phyloP scores from a whole-genome alignment of 1,140 invertebrate genomes.

The Eriosoma lanigerum region DNA sequence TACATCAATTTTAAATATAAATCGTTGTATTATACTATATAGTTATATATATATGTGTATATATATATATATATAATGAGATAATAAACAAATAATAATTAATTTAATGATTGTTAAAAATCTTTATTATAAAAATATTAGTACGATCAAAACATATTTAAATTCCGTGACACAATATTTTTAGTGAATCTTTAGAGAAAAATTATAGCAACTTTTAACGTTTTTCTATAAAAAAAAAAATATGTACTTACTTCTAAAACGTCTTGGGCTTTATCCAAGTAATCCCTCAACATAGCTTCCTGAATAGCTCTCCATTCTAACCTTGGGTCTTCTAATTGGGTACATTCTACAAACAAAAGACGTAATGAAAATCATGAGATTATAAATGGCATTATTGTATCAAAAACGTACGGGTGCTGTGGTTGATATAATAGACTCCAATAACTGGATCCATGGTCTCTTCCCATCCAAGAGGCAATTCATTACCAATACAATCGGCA shows the following conservation, averaged over 20 bases:
- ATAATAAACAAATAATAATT: too few species aligned
- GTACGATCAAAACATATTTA: slow-evolving; percentile 43
- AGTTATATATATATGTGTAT: too few species aligned
- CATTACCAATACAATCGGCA: slow-evolving; percentile 96
- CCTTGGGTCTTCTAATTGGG: slow-evolving; percentile 92
- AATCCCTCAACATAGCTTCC: slow-evolving; percentile 94
- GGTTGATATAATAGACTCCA: slow-evolving; percentile 94
- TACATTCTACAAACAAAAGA: slow-evolving; percentile 74
- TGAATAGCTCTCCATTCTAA: slow-evolving; percentile 94
- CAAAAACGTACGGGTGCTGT: slow-evolving; percentile 84
- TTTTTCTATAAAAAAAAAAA: background rate
- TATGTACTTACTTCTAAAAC: slow-evolving; percentile 77
- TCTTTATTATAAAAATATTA: slow-evolving; percentile 30
- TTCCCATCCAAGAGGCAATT: slow-evolving; percentile 95
- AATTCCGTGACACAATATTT: slow-evolving; percentile 37
- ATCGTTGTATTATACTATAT: background rate
- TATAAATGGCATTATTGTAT: background rate
- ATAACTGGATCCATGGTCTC: slow-evolving; percentile 90
- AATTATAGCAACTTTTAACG: background rate
- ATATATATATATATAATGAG: too few species aligned
- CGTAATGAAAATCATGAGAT: slow-evolving; percentile 33
- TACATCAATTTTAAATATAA: background rate
- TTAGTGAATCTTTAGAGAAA: background rate
- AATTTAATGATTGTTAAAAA: background rate
- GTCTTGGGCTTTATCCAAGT: slow-evolving; percentile 91